Evolutionary conservation across 2,797 vertebrate genomes (phyloP), one percentile per base, ranked within the genome.

Genomic region (Synanceia verrucosa): DNA sequence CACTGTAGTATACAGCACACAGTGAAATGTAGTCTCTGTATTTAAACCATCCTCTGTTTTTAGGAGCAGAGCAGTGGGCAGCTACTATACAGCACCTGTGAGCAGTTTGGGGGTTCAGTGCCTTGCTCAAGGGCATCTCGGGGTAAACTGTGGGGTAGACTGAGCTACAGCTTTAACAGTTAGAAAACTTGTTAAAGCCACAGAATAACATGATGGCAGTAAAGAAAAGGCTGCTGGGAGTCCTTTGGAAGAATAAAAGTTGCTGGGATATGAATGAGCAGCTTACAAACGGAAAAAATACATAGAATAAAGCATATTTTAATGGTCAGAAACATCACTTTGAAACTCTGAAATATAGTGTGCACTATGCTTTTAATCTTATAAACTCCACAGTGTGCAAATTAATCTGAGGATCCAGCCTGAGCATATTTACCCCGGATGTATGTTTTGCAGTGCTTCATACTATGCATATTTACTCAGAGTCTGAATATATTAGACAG

Each of bases 381-480:
- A 48, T 77, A 48, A 77, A 70, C 59, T 73, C 36, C 34, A 48
- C 57, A n/a, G 5, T 47, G 37, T 81, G 43, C 43, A 59, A 55
- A 74, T 63, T 55, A 64, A 65, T 84, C 65, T 39, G 31, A 71
- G 59, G 60, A 63, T 16, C 24, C 59, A 37, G 46, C 62, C 51
- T 60, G 50, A 72, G 46, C 36, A 78, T 57, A 80, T 83, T 81
- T 73, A 70, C 41, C 24, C 53, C 1, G 4, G 46, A 75, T 70
- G 14, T 76, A 48, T 81, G 73, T 79, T n/a, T 78, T 84, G 46
- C 59, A 31, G 33, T 28, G 19, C 47, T 64, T 81, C 51, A 68
- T 59, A 78, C 34, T 71, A 65, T 76, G 56, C 70, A 86, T 79
- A 83, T 88, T 79, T 85, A 73, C 72, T 63, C 18, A 24, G 65